phyloP scores from a whole-genome alignment of 2,113 vertebrate species.

The Scortum barcoo region DNA sequence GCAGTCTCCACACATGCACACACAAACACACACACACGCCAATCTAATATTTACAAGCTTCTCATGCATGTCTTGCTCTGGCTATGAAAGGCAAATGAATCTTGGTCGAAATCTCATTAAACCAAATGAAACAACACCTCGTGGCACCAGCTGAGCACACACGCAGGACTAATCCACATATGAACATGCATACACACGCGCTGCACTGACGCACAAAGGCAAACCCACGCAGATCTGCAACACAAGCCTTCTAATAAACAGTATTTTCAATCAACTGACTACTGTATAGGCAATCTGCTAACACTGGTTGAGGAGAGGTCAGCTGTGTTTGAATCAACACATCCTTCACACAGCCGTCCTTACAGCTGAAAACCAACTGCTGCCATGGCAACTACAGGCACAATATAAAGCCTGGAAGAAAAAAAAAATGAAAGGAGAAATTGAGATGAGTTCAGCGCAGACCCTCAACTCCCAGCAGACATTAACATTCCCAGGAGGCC shows the following conservation, averaged over 20 bases:
- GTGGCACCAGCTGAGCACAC: slow-evolving; percentile 83
- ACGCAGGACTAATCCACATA: slow-evolving; percentile 71
- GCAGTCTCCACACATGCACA: neutral
- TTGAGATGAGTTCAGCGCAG: slow-evolving; percentile 74
- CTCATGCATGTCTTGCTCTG: slow-evolving; percentile 47
- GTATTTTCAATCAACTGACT: slow-evolving; percentile 35
- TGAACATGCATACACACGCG: slow-evolving; percentile 42
- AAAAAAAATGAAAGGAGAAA: slow-evolving; percentile 65
- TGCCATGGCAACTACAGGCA: slow-evolving; percentile 82
- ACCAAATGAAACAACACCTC: slow-evolving; percentile 82
- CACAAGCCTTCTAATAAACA: slow-evolving; percentile 19
- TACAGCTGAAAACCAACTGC: slow-evolving; percentile 66
- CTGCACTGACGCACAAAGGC: slow-evolving; percentile 48
- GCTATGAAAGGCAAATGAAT: slow-evolving; percentile 72
- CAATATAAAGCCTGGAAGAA: slow-evolving; percentile 65
- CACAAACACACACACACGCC: slow-evolving; percentile 18
- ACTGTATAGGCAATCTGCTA: slow-evolving; percentile 1
- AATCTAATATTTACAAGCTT: slow-evolving; percentile 73
- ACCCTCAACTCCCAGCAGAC: slow-evolving; percentile 74
- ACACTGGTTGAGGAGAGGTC: slow-evolving; percentile 30
- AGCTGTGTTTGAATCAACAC: slow-evolving; percentile 54
- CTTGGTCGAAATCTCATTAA: slow-evolving; percentile 86
- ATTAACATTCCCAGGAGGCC: slow-evolving; percentile 73
- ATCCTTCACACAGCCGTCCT: slow-evolving; percentile 60
- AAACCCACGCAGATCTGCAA: slow-evolving; percentile 33